Percentiles rank a stretch among this genome's conserved stretches.
phyloP scores from a whole-genome alignment of 1,140 invertebrate species.

The Drosophila subpulchrella region DNA sequence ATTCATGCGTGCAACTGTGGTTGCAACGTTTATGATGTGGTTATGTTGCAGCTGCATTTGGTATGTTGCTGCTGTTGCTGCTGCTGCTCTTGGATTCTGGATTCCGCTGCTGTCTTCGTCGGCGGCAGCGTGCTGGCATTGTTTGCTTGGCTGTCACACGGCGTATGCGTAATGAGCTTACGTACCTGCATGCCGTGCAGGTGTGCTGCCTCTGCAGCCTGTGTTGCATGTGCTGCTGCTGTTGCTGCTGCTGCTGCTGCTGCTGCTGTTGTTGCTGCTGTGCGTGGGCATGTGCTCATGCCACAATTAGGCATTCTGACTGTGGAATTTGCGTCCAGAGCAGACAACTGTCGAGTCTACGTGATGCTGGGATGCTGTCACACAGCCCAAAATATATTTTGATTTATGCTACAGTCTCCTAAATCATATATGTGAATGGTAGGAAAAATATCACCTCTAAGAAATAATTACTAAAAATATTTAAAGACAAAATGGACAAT shows the following conservation, averaged over 20 bases:
- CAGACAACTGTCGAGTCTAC: constrained; percentile 47
- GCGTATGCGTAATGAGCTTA: constrained; percentile 78
- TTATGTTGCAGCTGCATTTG: constrained; percentile 32
- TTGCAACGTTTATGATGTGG: constrained; percentile 77
- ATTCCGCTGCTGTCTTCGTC: constrained; percentile 40
- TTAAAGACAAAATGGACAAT: neutral
- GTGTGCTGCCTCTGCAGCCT: constrained; percentile 24
- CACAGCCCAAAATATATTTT: neutral
- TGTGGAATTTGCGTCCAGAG: constrained; percentile 45
- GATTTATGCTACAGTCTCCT: neutral
- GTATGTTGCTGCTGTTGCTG: constrained; percentile 8
- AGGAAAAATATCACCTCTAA: neutral
- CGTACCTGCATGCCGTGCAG: constrained; percentile 35
- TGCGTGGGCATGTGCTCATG: constrained; percentile 49
- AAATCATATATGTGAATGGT: neutral
- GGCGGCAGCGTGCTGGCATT: constrained; percentile 47
- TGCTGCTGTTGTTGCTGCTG: constrained; percentile 16
- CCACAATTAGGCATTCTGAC: constrained; percentile 76
- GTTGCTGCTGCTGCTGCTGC: constrained; percentile 17
- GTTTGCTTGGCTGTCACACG: constrained; percentile 65
- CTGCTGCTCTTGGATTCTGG: constrained; percentile 31
- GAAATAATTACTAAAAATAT: neutral
- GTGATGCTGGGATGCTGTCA: constrained; percentile 33
- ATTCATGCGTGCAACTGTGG: constrained; percentile 77
- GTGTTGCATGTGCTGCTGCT: constrained; percentile 22